Evolutionary conservation across 2,888 invertebrate genomes (phyloP), one percentile per base, ranked within the genome.

Genomic region (Mycalesis mineus): DNA sequence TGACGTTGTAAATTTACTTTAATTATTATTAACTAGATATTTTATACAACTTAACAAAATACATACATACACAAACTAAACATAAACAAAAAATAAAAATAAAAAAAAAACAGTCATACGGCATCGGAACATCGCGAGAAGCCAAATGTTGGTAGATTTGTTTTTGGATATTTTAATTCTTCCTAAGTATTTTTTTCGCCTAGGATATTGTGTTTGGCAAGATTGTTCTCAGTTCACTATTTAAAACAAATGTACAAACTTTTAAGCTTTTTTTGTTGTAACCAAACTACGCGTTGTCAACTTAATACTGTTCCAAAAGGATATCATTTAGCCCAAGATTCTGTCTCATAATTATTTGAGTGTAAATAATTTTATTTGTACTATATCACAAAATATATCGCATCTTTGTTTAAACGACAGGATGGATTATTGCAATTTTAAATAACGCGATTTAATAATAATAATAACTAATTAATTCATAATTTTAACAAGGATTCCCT

Each of bases 31-130:
- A 88, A 86, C 89, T 89, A 89, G 82, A 71, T 88, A 88, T 88
- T 88, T 86, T 88, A 89, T 87, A 89, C 88, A 89, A 89, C 89
- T 88, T 89, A 89, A 88, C 89, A 87, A 88, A 88, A 87, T 87
- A 88, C 87, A 80, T 84, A 85, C 84, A 84, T 87, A 85, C 88
- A 85, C 80, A 81, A 88, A 88, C 82, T 84, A 79, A 89, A 86
- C 83, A 82, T 84, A 86, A 88, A 80, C 84, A 81, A 86, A 88
- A 84, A 74, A 65, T 66, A 66, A 68, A 78, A 78, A 59, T 58
- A 60, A 58, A 61, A 60, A 63, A 65, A 77, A 78, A 72, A 72
- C 82, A 82, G 80, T 79, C 81, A 80, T 75, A 76, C 80, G 74
- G 78, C 74, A 72, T 75, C 64, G 66, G 68, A 67, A 65, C 65